Conservation (phyloP, 2,888 invertebrate species). For the Drosophila longiperda region DNA sequence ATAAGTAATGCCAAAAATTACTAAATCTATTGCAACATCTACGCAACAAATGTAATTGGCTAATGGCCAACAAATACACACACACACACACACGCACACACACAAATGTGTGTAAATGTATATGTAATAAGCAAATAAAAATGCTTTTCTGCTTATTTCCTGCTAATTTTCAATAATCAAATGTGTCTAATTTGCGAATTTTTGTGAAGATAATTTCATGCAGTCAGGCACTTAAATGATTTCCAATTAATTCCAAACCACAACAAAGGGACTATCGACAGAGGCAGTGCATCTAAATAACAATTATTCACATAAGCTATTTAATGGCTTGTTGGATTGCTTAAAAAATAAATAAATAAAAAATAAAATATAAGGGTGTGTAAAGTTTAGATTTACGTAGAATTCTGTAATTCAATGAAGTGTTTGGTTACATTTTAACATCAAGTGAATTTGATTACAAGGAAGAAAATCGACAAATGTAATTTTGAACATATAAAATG, state of each 20-base stretch:
- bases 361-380: too few relatives aligned
- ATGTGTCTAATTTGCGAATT: not conserved
- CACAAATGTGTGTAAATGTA: not conserved
- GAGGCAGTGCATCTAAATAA: not conserved
- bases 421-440: not conserved
- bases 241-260: not conserved
- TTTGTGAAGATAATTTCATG: not conserved
- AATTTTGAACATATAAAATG: too few relatives aligned
- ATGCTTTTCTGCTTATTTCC: not conserved
- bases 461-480: too few relatives aligned
- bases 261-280: not conserved
- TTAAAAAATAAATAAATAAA: too few relatives aligned
- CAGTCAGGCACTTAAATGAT: not conserved
- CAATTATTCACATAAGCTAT: not conserved
- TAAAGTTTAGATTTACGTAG: not conserved
- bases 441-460: not conserved
- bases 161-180: not conserved
- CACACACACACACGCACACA: not conserved
- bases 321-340: too few relatives aligned
- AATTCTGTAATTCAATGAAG: not conserved
- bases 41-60: not conserved
- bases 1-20: not conserved
- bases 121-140: not conserved
- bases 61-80: slow-evolving; percentile 5
- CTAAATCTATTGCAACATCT: not conserved